Percentiles rank a stretch among this genome's conserved stretches.
These are phyloP conservation scores for Drosophila neotestacea DNA, from an alignment of 2,888 invertebrate species.

Conservation along the genomic window DNA sequence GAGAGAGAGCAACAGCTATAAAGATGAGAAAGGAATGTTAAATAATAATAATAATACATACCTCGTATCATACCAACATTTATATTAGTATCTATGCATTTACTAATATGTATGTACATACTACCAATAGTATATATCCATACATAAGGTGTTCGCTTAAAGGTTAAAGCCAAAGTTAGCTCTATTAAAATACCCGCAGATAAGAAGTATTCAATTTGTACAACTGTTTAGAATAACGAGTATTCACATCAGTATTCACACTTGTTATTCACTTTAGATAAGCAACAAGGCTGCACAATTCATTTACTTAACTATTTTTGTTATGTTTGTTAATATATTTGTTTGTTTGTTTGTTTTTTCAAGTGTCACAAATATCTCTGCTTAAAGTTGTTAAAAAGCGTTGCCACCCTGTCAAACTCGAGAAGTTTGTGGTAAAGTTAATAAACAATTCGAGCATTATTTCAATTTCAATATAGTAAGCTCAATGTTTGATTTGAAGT, in stretches of 20 bases:
- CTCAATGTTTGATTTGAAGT: not conserved
- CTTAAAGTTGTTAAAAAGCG: too few relatives aligned
- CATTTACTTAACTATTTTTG: not conserved
- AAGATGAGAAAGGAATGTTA: conserved; percentile 40
- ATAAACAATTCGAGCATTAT: not conserved
- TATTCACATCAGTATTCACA: not conserved
- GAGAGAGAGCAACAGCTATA: conserved; percentile 31
- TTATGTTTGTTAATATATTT: too few relatives aligned
- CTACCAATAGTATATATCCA: too few relatives aligned
- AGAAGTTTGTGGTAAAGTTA: not conserved
- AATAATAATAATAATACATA: conserved; percentile 26
- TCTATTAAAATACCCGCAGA: not conserved
- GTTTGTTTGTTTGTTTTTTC: not conserved
- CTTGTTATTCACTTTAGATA: conserved; percentile 11
- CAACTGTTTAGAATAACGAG: conserved; percentile 5
- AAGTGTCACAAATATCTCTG: not conserved
- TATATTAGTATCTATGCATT: conserved; percentile 1
- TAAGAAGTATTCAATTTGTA: conserved; percentile 8
- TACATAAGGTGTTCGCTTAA: conserved; percentile 15
- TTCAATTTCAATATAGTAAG: not conserved
- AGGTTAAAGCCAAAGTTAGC: conserved; percentile 8
- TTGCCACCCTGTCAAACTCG: not conserved
- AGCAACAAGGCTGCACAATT: conserved; percentile 1
- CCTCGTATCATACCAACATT: conserved; percentile 2
- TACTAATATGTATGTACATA: not conserved